phyloP scores from a whole-genome alignment of 2,888 invertebrate species.

The Sympetrum striolatum region DNA sequence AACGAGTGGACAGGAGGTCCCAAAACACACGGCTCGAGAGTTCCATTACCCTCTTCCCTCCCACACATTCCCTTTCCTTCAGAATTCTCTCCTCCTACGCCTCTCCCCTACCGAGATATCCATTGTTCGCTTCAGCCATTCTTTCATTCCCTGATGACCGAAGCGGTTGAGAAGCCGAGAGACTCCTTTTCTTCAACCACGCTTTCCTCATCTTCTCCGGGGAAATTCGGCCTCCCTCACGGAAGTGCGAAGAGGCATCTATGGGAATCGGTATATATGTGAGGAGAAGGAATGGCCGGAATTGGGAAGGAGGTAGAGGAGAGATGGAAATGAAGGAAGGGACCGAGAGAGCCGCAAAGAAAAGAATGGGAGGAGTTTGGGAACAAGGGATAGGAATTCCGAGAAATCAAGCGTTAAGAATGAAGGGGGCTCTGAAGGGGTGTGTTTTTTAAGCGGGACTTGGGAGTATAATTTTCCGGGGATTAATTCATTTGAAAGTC shows the following conservation, averaged over 20 bases:
- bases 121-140: conserved; percentile 19
- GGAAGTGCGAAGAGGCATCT: neutral
- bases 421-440: neutral
- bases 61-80: neutral
- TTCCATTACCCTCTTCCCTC: neutral
- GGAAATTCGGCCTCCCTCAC: neutral
- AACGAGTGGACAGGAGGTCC: neutral
- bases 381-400: neutral
- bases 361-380: neutral
- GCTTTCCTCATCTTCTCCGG: conserved; percentile 22
- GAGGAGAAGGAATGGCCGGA: neutral
- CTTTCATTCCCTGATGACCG: conserved; percentile 28
- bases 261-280: neutral
- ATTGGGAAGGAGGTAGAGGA: neutral
- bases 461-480: neutral
- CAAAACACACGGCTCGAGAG: neutral
- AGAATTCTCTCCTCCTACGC: neutral
- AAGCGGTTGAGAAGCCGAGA: conserved; percentile 4
- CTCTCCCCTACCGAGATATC: neutral
- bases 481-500: neutral
- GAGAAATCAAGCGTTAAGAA: neutral
- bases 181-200: neutral
- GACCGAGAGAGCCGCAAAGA: neutral
- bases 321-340: neutral
- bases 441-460: neutral